A percentile compares a stretch with the other conserved stretches of the same genome.
These are phyloP conservation scores for Cydia fagiglandana DNA, from an alignment of 1,140 invertebrate genomes.

Conservation along the genomic window DNA sequence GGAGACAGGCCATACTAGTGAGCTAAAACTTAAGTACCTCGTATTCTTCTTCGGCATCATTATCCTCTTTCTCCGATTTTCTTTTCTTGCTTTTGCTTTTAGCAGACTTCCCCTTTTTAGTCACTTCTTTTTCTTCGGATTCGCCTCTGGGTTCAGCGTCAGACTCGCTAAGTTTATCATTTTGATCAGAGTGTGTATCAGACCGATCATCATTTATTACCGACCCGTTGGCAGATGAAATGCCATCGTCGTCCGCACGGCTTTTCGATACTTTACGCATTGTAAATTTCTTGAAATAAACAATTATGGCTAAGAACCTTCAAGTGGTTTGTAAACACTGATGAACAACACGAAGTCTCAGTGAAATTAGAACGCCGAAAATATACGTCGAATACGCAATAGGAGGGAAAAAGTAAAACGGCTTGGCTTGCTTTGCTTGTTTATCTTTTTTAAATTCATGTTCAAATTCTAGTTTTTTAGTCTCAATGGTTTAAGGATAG, in stretches of 20 bases:
- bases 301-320: constrained; percentile 37
- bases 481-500: neutral
- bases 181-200: constrained; percentile 43
- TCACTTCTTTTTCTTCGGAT: constrained; percentile 38
- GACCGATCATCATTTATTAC: constrained; percentile 57
- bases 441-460: neutral
- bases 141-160: constrained; percentile 34
- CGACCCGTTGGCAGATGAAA: constrained; percentile 72
- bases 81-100: constrained; percentile 61
- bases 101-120: constrained; percentile 41
- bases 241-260: constrained; percentile 67
- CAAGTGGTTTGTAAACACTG: neutral
- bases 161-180: constrained; percentile 39
- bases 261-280: constrained; percentile 73
- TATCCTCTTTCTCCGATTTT: constrained; percentile 51
- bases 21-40: constrained; percentile 49
- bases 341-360: neutral
- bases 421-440: constrained; percentile 18
- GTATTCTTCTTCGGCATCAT: constrained; percentile 60
- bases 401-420: constrained; percentile 24
- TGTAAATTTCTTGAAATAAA: constrained; percentile 49
- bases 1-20: neutral
- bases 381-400: constrained; percentile 33
- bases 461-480: neutral
- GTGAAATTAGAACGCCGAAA: constrained; percentile 35